These are phyloP conservation scores for Rhinoptilus africanus DNA, from an alignment of 2,113 vertebrate species.

Conservation along the genomic window DNA sequence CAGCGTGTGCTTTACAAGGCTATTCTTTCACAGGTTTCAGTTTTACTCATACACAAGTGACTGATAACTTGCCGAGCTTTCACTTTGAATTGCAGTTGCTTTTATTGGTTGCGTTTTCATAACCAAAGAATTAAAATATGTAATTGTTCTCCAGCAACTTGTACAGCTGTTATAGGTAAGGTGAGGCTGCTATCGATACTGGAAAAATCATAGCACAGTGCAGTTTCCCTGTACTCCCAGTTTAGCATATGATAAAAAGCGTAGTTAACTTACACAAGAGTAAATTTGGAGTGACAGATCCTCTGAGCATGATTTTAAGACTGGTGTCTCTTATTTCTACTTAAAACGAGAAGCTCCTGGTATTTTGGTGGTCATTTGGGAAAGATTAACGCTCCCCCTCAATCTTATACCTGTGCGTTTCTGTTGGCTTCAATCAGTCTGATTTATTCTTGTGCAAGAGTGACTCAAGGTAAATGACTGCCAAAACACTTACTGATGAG, in stretches of 20 bases:
- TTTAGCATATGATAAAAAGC: neutral
- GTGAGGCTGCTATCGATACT: neutral
- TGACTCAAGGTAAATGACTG: neutral
- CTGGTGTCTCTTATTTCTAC: neutral
- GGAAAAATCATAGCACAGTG: neutral
- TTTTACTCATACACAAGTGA: neutral
- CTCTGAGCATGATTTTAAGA: neutral
- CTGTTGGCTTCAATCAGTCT: neutral
- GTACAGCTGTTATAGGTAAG: neutral
- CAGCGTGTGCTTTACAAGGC: neutral
- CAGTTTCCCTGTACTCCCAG: neutral
- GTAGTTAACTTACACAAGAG: neutral
- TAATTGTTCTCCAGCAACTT: neutral
- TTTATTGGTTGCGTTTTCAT: neutral
- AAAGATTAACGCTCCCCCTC: neutral
- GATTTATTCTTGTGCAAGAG: neutral
- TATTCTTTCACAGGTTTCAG: neutral
- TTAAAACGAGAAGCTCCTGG: neutral
- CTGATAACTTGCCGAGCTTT: neutral
- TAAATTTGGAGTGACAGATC: neutral
- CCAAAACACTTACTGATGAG: neutral
- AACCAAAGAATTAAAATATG: neutral
- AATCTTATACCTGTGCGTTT: neutral
- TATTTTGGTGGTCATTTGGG: neutral
- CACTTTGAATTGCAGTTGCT: neutral